Conservation (phyloP, 2,888 invertebrate species). For the Osmoderma eremita region DNA sequence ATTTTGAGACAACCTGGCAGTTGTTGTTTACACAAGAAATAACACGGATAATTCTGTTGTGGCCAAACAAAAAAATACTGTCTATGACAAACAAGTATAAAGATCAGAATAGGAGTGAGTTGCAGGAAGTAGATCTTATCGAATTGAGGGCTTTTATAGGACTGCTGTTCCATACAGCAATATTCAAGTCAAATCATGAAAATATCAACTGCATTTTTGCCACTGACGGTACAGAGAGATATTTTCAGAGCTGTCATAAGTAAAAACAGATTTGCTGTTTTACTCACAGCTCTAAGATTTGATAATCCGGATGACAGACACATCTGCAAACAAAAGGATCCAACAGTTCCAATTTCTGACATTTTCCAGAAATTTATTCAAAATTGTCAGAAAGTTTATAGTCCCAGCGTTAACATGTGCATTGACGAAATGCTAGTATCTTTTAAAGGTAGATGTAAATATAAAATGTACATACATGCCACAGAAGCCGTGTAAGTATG, state of each 20-base stretch:
- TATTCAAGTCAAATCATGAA: conserved; percentile 30
- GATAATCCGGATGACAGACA: not conserved
- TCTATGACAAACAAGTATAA: not conserved
- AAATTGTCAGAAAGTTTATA: conserved; percentile 10
- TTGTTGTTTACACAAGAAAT: not conserved
- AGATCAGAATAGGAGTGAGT: not conserved
- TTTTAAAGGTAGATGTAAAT: too few relatives aligned
- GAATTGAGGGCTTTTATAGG: not conserved
- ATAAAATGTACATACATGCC: too few relatives aligned
- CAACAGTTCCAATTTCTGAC: not conserved
- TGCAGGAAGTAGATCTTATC: not conserved
- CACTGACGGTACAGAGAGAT: conserved; percentile 3
- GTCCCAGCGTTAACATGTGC: too few relatives aligned
- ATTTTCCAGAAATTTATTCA: conserved; percentile 1
- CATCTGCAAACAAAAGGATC: not conserved
- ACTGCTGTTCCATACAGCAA: not conserved
- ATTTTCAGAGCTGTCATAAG: conserved; percentile 11
- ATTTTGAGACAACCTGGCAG: conserved; percentile 1
- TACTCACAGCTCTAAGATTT: not conserved
- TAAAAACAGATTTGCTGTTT: conserved; percentile 16
- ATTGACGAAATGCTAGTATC: too few relatives aligned
- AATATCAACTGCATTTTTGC: conserved; percentile 5
- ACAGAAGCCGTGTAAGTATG: too few relatives aligned
- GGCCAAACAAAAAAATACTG: not conserved
- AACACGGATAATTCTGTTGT: not conserved